Evolutionary conservation across 1,140 invertebrate genomes (phyloP).

Genomic region (Nebria ingens): DNA sequence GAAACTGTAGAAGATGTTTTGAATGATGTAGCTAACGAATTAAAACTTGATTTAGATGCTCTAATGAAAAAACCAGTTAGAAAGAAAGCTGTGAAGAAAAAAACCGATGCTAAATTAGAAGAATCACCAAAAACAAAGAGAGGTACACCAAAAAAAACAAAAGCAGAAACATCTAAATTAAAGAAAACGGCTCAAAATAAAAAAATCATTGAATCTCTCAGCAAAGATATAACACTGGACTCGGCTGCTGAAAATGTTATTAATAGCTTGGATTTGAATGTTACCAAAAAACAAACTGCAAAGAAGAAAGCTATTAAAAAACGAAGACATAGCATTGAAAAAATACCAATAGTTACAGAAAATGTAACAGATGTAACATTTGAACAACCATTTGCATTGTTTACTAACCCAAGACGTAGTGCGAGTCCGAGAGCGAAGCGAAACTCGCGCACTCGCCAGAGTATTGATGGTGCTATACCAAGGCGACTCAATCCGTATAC

Average conservation of each 20-base stretch:
- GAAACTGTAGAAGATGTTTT: slow-evolving; percentile 28
- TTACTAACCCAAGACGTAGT: slow-evolving; percentile 23
- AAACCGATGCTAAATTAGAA: neutral
- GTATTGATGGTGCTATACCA: slow-evolving; percentile 31
- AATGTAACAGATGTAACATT: slow-evolving; percentile 16
- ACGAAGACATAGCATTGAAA: slow-evolving; percentile 32
- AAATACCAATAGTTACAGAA: slow-evolving; percentile 17
- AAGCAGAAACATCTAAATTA: neutral
- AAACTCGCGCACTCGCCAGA: slow-evolving; percentile 18
- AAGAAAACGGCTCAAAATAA: neutral
- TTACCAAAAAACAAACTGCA: slow-evolving; percentile 23
- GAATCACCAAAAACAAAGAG: neutral
- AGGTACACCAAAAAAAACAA: neutral
- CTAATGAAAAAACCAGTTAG: slow-evolving; percentile 22
- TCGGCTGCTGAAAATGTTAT: slow-evolving; percentile 19
- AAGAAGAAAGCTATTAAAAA: slow-evolving; percentile 20
- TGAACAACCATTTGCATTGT: slow-evolving; percentile 14
- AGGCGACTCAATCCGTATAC: slow-evolving; percentile 39
- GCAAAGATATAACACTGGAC: slow-evolving; percentile 7
- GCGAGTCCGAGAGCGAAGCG: slow-evolving; percentile 23
- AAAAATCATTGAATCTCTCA: slow-evolving; percentile 15
- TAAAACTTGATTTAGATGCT: slow-evolving; percentile 18
- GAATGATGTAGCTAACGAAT: slow-evolving; percentile 25
- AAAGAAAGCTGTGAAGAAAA: slow-evolving; percentile 19
- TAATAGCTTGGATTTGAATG: slow-evolving; percentile 31